Evolutionary conservation across 2,113 vertebrate genomes (phyloP).

Genomic region (Microcebus murinus): DNA sequence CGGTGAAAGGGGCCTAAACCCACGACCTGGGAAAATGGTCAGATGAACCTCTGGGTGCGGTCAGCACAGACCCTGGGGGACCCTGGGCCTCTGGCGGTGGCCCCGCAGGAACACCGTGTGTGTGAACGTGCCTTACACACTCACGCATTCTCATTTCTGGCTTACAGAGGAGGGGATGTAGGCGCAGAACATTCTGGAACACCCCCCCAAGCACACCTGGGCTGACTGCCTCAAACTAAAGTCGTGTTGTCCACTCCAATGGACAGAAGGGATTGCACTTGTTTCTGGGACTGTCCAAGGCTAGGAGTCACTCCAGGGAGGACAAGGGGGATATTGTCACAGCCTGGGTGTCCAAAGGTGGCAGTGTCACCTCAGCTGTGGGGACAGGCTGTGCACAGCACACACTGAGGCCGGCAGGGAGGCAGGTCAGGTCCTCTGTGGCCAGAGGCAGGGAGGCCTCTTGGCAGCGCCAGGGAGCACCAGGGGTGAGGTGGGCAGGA

Average conservation of each 20-base stretch:
- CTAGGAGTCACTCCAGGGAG: not conserved
- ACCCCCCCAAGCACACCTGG: no score
- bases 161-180: not conserved
- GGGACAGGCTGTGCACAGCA: not conserved
- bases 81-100: not conserved
- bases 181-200: not conserved
- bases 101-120: not conserved
- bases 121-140: accelerated
- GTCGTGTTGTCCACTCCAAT: accelerated
- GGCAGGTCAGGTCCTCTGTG: not conserved
- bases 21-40: not conserved
- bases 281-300: not conserved
- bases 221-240: not conserved
- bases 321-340: accelerated
- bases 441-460: not conserved
- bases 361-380: accelerated
- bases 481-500: not conserved
- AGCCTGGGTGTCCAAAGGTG: accelerated
- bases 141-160: not conserved
- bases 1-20: no score
- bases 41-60: accelerated
- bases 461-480: not conserved
- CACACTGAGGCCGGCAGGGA: not conserved
- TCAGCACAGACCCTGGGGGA: not conserved
- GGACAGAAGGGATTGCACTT: accelerated